These are phyloP conservation scores for Elegia similella DNA, from an alignment of 2,888 invertebrate species.

Conservation along the genomic window DNA sequence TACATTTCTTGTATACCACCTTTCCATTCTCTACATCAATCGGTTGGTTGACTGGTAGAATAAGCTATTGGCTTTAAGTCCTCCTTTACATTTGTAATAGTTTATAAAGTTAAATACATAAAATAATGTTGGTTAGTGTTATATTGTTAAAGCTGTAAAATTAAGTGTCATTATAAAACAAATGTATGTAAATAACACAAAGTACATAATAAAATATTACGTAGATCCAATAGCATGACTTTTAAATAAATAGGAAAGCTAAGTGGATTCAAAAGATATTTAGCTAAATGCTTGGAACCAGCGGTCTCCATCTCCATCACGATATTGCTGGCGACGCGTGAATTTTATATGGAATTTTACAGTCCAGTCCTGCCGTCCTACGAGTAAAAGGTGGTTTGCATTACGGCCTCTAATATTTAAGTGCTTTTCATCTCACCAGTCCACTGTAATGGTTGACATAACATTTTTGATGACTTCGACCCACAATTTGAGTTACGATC, in stretches of 20 bases:
- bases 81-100: too few species aligned
- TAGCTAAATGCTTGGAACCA: slow-evolving; percentile 2
- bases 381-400: slow-evolving; percentile 22
- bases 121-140: too few species aligned
- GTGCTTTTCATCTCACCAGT: slow-evolving; percentile 25
- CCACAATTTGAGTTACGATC: slow-evolving; percentile 20
- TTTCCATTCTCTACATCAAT: too few species aligned
- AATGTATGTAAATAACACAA: too few species aligned
- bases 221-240: background rate
- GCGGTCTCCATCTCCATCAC: slow-evolving; percentile 17
- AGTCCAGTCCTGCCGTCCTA: slow-evolving; percentile 14
- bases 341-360: slow-evolving; percentile 26
- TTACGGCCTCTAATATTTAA: slow-evolving; percentile 29
- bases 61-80: too few species aligned
- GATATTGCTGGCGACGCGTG: slow-evolving; percentile 22
- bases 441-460: slow-evolving; percentile 31
- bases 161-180: too few species aligned
- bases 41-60: too few species aligned
- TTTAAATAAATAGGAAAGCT: background rate
- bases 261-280: slow-evolving; percentile 3
- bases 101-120: too few species aligned
- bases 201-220: too few species aligned
- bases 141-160: too few species aligned
- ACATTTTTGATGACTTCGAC: slow-evolving; percentile 31
- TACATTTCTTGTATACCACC: too few species aligned